Percentiles rank a stretch among this genome's conserved stretches.
Evolutionary conservation across 2,113 vertebrate genomes (phyloP).

Genomic region (Chitala chitala): DNA sequence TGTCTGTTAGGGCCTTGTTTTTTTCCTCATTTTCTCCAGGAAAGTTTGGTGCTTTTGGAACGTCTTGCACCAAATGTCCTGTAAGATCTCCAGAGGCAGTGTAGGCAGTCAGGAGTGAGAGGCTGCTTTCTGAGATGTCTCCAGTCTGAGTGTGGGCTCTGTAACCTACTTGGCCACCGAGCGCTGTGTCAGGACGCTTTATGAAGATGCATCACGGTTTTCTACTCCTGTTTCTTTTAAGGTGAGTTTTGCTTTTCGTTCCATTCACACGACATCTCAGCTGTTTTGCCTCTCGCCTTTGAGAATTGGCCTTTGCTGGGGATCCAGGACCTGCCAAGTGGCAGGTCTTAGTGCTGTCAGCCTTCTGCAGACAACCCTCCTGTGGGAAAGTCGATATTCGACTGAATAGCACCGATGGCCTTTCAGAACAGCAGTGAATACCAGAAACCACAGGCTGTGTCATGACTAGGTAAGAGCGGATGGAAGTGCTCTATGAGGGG

Average conservation of each 20-base stretch:
- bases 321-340: background rate
- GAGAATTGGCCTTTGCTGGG: background rate
- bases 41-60: background rate
- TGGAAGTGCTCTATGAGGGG: no score
- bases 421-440: background rate
- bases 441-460: background rate
- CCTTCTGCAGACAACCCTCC: background rate
- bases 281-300: background rate
- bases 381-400: background rate
- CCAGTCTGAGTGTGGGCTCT: background rate
- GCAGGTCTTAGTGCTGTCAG: background rate
- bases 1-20: no score
- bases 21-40: background rate
- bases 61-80: background rate
- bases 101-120: background rate
- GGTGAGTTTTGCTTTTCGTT: background rate
- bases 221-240: no score
- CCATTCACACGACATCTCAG: background rate
- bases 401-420: background rate
- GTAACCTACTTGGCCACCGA: no score
- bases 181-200: background rate
- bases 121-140: background rate
- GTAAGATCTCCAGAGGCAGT: background rate
- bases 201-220: background rate
- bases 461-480: no score